Percentiles rank a stretch among this genome's conserved stretches.
Evolutionary conservation across 2,113 vertebrate genomes (phyloP).

Genomic region (Candoia aspera): DNA sequence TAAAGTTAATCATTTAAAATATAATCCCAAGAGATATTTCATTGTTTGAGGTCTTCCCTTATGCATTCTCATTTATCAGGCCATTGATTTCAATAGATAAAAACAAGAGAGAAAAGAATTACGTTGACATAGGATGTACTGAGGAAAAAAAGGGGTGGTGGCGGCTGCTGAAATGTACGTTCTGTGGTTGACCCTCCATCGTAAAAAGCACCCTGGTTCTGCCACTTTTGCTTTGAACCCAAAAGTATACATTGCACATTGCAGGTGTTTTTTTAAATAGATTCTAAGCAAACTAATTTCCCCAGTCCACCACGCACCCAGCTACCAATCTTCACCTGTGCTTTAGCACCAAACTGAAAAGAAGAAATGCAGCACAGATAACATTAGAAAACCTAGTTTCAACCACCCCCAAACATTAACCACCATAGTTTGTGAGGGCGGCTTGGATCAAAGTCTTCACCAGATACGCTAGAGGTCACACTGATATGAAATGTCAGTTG

Average conservation of each 20-base stretch:
- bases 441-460: not conserved
- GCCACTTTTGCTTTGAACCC: not conserved
- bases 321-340: not conserved
- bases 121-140: not conserved
- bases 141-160: not conserved
- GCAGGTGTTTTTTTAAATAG: not conserved
- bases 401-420: not conserved
- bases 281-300: not conserved
- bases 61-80: slow-evolving; percentile 4
- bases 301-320: not conserved
- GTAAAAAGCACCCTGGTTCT: not conserved
- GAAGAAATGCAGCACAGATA: not conserved
- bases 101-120: not conserved
- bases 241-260: not conserved
- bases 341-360: not conserved
- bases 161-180: not conserved
- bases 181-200: not conserved
- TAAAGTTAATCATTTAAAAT: slow-evolving; percentile 1
- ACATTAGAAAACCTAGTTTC: not conserved
- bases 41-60: slow-evolving; percentile 1
- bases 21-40: not conserved
- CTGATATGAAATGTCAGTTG: not conserved
- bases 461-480: not conserved
- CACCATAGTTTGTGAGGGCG: not conserved
- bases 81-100: slow-evolving; percentile 2